Conservation (phyloP, 1,140 invertebrate genomes). For the Pomacea maculata region DNA sequence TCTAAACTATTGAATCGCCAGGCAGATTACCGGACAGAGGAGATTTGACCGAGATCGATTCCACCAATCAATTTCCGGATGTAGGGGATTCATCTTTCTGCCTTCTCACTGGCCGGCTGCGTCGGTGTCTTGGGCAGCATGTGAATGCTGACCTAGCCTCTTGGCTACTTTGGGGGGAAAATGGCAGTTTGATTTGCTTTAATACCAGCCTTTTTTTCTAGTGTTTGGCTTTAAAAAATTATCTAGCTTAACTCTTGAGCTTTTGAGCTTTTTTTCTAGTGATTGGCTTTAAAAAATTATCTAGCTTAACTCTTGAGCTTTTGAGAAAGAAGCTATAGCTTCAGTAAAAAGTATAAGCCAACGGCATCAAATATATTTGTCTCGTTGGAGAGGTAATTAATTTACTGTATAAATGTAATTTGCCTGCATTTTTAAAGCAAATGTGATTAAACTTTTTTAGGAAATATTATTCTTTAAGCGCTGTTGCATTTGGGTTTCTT, state of each 20-base stretch:
- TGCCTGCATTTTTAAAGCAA: no score
- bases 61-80: slow-evolving; percentile 9
- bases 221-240: neutral
- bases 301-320: neutral
- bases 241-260: neutral
- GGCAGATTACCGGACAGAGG: neutral
- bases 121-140: neutral
- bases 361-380: no score
- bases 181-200: neutral
- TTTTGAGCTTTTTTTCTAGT: neutral
- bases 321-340: no score
- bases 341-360: no score
- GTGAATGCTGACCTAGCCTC: neutral
- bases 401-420: no score
- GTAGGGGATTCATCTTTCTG: slow-evolving; percentile 3
- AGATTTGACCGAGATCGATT: slow-evolving; percentile 7
- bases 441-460: no score
- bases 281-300: neutral
- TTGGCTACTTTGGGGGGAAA: neutral
- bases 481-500: no score
- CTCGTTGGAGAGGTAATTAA: no score
- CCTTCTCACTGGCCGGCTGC: neutral
- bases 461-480: no score
- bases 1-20: neutral
- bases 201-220: neutral